Conservation (phyloP, 2,888 invertebrate genomes). For the Tachina fera region DNA sequence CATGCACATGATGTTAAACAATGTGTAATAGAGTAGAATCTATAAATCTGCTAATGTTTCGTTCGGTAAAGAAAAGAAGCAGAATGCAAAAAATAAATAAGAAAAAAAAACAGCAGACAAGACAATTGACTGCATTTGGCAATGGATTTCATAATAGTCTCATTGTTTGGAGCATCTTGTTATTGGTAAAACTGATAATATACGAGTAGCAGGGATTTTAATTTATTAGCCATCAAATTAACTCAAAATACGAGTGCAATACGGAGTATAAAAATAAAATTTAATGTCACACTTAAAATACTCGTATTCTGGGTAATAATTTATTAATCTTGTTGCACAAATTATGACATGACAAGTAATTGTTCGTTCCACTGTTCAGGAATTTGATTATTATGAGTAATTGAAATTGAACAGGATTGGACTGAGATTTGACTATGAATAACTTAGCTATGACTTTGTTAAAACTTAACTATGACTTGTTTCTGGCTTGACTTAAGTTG, state of each 20-base stretch:
- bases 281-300: constrained; percentile 11
- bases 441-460: no score
- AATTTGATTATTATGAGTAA: no score
- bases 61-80: background rate
- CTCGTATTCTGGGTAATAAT: constrained; percentile 50
- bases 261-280: background rate
- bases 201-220: background rate
- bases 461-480: background rate
- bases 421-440: no score
- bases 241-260: background rate
- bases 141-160: constrained; percentile 43
- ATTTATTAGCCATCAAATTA: constrained; percentile 33
- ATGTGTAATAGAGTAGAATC: constrained; percentile 22
- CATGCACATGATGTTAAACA: constrained; percentile 41
- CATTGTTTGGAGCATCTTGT: background rate
- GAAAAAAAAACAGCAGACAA: constrained; percentile 28
- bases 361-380: no score
- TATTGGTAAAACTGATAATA: constrained; percentile 31
- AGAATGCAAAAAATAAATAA: background rate
- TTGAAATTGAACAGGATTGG: no score
- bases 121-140: constrained; percentile 61
- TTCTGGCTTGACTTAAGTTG: background rate
- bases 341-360: no score
- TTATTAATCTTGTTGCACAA: constrained; percentile 2
- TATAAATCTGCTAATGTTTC: constrained; percentile 12